Evolutionary conservation across 2,113 vertebrate genomes (phyloP), one percentile per base, ranked within the genome.

Genomic region (Theristicus caerulescens): DNA sequence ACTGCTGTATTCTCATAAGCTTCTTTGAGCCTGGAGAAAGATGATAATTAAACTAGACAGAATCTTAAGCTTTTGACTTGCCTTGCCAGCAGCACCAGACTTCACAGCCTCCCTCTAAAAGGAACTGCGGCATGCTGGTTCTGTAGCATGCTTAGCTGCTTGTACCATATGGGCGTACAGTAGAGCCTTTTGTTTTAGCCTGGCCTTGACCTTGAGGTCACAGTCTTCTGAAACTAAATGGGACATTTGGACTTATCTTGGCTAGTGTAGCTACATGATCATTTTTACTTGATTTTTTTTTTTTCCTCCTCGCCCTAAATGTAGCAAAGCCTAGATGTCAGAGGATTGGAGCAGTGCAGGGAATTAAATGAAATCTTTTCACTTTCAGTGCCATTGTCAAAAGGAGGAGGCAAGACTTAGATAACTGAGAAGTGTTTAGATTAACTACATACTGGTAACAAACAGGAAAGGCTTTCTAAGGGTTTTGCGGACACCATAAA

Each of bases 1-100:
- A 1, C 84, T 58, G n/a, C 83, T 93, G 65, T 85, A 13, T 71
- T 93, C 67, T 64, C 76, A 42, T 97, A 94, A 98, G 96, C 96
- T 74, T 22, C 96, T 97, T 92, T 94, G 69, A 71, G 82, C 22
- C 46, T 81, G 82, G 42, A 91, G 91, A 51, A 83, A 88, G 91
- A 93, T 40, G 17, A 31, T 97, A 88, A 97, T 86, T 96, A 82
- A 93, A 77, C 49, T 9, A 10, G 90, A 94, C 95, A 84, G 87
- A 44, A 51, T 95, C 86, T 73, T 90, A 77, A 95, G 86, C 93
- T 94, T 83, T 84, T 86, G 83, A 38, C 65, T 92, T 92, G 81
- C 87, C 80, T 79, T 2, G 7, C 82, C 78, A 92, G 86, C 92
- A 95, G 82, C 87, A 70, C 54, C 92, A 90, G 89, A 52, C 69